Conservation (phyloP, 2,888 invertebrate genomes). For the Archips xylosteana region DNA sequence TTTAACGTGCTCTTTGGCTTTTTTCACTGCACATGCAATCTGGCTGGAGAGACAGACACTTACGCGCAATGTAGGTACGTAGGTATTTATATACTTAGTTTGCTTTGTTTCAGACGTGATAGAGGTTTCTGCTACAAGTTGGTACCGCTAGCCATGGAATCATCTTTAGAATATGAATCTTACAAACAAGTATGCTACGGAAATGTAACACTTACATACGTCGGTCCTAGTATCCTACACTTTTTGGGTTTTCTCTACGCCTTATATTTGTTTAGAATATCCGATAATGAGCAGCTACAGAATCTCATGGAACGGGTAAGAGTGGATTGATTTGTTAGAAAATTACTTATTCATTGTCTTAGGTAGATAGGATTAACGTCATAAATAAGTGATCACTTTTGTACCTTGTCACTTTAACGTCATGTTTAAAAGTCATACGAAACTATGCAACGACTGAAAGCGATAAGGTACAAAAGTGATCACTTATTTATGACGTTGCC, state of each 20-base stretch:
- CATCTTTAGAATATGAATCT: conserved; percentile 74
- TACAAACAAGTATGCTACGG: conserved; percentile 89
- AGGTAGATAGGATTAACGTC: no score
- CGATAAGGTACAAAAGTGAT: no score
- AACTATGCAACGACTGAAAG: no score
- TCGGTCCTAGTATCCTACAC: conserved; percentile 90
- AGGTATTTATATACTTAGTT: not conserved
- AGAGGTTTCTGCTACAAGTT: conserved; percentile 89
- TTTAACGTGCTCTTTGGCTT: not conserved
- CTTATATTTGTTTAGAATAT: conserved; percentile 89
- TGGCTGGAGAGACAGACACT: no score
- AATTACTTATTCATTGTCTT: no score
- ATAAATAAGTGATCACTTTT: no score
- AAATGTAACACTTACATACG: conserved; percentile 89
- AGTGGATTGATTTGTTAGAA: conserved; percentile 25
- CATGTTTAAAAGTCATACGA: no score
- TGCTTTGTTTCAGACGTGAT: conserved; percentile 85
- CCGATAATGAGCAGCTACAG: conserved; percentile 93
- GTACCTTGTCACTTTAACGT: no score
- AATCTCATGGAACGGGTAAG: conserved; percentile 92
- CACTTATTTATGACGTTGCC: no score
- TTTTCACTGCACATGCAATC: no score
- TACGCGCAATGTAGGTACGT: not conserved
- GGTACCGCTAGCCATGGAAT: conserved; percentile 73
- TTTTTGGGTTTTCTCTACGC: conserved; percentile 90